Percentiles rank a stretch among this genome's conserved stretches.
These are phyloP conservation scores for Henricia sp. DNA, from an alignment of 53 echinoderm and acorn worm species.

Conservation along the genomic window DNA sequence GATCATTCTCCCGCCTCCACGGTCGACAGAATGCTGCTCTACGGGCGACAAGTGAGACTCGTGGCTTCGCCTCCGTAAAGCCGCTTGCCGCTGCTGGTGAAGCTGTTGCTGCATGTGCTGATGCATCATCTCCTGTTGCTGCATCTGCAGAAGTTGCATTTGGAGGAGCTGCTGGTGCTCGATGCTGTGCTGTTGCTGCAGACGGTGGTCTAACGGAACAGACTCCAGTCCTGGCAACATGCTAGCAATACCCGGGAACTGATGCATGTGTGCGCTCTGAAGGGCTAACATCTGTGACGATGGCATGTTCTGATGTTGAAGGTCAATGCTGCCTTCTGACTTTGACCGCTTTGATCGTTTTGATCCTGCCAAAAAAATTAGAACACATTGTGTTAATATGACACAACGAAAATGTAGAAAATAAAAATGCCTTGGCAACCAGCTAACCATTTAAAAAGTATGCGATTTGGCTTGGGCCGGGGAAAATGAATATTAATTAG, in stretches of 20 bases:
- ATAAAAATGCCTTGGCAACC: too few species aligned
- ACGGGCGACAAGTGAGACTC: slow-evolving; percentile 16
- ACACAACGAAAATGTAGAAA: background rate
- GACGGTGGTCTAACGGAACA: slow-evolving; percentile 39
- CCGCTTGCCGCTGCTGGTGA: slow-evolving; percentile 43
- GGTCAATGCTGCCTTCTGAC: slow-evolving; percentile 29
- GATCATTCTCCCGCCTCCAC: slow-evolving; percentile 2
- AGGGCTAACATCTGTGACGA: slow-evolving; percentile 66
- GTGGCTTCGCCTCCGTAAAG: slow-evolving; percentile 13
- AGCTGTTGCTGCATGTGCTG: slow-evolving; percentile 56
- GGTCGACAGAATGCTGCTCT: slow-evolving; percentile 28
- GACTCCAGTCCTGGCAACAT: slow-evolving; percentile 30
- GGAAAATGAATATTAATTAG: too few species aligned
- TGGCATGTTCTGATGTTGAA: slow-evolving; percentile 52
- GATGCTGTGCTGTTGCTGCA: slow-evolving; percentile 88
- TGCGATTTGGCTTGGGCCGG: background rate
- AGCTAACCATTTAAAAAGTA: background rate
- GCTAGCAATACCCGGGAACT: slow-evolving; percentile 17
- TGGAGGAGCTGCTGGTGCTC: slow-evolving; percentile 92
- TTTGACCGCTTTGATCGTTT: slow-evolving; percentile 62
- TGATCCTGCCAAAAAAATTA: slow-evolving; percentile 50
- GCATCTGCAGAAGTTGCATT: slow-evolving; percentile 71
- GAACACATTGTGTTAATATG: background rate
- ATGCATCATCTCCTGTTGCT: slow-evolving; percentile 62
- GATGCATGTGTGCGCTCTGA: slow-evolving; percentile 55